phyloP scores from a whole-genome alignment of 1,140 invertebrate species.

The Drosophila bipectinata region DNA sequence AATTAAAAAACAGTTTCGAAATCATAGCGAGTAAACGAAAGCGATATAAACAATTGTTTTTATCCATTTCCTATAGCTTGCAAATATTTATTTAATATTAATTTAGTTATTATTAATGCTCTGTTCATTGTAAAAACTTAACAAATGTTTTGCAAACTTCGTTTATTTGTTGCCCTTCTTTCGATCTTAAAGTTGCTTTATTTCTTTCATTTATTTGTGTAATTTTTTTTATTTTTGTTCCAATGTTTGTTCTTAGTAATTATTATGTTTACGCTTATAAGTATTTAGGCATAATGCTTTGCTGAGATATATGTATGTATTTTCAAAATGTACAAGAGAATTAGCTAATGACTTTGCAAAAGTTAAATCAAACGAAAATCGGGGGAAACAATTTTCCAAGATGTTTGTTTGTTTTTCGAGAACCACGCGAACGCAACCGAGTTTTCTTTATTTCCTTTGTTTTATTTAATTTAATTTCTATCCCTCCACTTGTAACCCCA shows the following conservation, averaged over 20 bases:
- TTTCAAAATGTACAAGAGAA: slow-evolving; percentile 52
- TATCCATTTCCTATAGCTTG: slow-evolving; percentile 49
- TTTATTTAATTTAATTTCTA: background rate
- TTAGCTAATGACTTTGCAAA: slow-evolving; percentile 24
- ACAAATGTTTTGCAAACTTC: slow-evolving; percentile 77
- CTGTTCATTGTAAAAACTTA: slow-evolving; percentile 79
- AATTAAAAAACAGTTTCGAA: slow-evolving; percentile 73
- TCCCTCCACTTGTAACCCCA: slow-evolving; percentile 17
- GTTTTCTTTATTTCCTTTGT: background rate
- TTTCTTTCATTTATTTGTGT: slow-evolving; percentile 28
- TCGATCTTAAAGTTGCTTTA: slow-evolving; percentile 47
- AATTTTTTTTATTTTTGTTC: slow-evolving; percentile 28
- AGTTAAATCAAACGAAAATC: slow-evolving; percentile 20
- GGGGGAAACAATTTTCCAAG: slow-evolving; percentile 15
- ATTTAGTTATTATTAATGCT: slow-evolving; percentile 67
- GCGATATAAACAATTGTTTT: slow-evolving; percentile 55
- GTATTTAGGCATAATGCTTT: slow-evolving; percentile 26
- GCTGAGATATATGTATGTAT: slow-evolving; percentile 37
- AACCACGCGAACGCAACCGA: slow-evolving; percentile 1
- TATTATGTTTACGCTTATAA: slow-evolving; percentile 42
- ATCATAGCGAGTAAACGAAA: slow-evolving; percentile 51
- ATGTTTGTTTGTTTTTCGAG: slow-evolving; percentile 19
- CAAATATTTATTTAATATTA: slow-evolving; percentile 55
- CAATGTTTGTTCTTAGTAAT: slow-evolving; percentile 34
- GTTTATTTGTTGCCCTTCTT: slow-evolving; percentile 52